A percentile compares a stretch with the other conserved stretches of the same genome.
These are phyloP conservation scores for Lacanobia wlatinum DNA, from an alignment of 2,888 invertebrate genomes.

Conservation along the genomic window DNA sequence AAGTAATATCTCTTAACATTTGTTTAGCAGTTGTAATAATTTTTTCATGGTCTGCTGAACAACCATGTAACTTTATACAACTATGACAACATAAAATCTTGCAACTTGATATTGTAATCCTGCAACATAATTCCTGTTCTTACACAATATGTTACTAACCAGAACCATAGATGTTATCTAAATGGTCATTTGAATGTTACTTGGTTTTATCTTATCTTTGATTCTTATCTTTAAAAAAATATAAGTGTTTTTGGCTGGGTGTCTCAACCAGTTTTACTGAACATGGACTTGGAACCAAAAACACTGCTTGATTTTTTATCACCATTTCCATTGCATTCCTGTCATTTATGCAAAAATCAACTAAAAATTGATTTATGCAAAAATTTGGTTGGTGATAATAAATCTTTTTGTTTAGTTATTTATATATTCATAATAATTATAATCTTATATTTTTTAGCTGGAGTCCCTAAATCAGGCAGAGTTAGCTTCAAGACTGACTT, in stretches of 20 bases:
- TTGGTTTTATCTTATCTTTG: not conserved
- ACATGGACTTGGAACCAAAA: not conserved
- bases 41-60: constrained; percentile 14
- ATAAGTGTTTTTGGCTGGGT: constrained; percentile 92
- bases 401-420: too few relatives aligned
- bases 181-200: constrained; percentile 8
- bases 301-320: too few relatives aligned
- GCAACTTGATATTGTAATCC: constrained; percentile 40
- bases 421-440: too few relatives aligned
- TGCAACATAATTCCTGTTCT: constrained; percentile 31
- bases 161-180: constrained; percentile 25
- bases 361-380: too few relatives aligned
- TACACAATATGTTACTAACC: not conserved
- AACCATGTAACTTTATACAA: constrained; percentile 39
- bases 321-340: too few relatives aligned
- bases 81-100: constrained; percentile 24
- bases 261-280: constrained; percentile 92
- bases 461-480: constrained; percentile 95
- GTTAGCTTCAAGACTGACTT: constrained; percentile 95
- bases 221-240: constrained; percentile 6
- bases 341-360: too few relatives aligned
- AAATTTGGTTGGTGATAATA: too few relatives aligned
- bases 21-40: not conserved
- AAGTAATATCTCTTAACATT: not conserved
- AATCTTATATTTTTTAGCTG: constrained; percentile 89